A percentile compares a stretch with the other conserved stretches of the same genome.
These are phyloP conservation scores for Nephila pilipes DNA, from an alignment of 1,140 invertebrate species.

Conservation along the genomic window DNA sequence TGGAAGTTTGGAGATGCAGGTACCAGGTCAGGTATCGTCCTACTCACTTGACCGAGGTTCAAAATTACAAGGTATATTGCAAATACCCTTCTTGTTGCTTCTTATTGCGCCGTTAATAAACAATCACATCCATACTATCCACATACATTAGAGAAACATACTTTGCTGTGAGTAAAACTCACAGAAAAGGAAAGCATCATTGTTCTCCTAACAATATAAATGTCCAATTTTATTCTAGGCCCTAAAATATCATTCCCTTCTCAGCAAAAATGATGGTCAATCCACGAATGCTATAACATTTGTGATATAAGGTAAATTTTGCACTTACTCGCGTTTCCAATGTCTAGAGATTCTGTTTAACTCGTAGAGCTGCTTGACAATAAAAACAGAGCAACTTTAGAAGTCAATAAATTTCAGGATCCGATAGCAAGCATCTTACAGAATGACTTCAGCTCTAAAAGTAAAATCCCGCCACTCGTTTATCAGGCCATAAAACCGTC, in stretches of 20 bases:
- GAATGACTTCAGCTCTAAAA: neutral
- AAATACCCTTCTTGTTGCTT: too few species aligned
- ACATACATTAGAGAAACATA: too few species aligned
- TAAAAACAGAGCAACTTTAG: conserved; percentile 37
- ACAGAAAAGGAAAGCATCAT: neutral
- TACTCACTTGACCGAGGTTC: too few species aligned
- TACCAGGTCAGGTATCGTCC: too few species aligned
- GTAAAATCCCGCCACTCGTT: conserved; percentile 58
- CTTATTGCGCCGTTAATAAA: too few species aligned
- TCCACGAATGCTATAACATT: conserved; percentile 27
- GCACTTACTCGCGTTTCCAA: conserved; percentile 32
- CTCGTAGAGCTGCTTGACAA: neutral
- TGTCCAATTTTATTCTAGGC: conserved; percentile 5
- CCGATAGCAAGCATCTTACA: conserved; percentile 8
- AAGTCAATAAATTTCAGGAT: conserved; percentile 44
- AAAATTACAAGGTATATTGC: too few species aligned
- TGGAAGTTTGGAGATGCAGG: too few species aligned
- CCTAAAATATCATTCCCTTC: conserved; percentile 10
- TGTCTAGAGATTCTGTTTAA: conserved; percentile 17
- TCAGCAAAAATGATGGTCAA: conserved; percentile 19
- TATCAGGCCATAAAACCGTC: conserved; percentile 67
- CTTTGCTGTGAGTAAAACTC: neutral
- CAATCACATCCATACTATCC: too few species aligned
- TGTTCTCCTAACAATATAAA: conserved; percentile 9
- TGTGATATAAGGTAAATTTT: conserved; percentile 41